Percentiles rank a stretch among this genome's conserved stretches.
These are phyloP conservation scores for Leptinotarsa haldemani DNA, from an alignment of 2,888 invertebrate genomes.

Conservation along the genomic window DNA sequence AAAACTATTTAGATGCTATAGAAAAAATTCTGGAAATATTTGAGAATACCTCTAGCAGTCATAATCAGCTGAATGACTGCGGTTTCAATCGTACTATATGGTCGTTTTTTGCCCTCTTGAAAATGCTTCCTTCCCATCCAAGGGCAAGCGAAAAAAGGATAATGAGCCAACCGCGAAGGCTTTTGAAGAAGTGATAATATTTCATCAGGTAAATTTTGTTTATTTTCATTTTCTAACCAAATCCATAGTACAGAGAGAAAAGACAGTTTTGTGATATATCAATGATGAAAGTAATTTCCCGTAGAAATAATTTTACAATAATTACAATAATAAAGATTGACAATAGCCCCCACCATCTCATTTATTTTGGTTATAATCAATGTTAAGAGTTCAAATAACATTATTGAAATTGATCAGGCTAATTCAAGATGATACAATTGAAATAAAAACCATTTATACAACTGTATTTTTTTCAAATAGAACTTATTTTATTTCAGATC, in stretches of 20 bases:
- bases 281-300: no score
- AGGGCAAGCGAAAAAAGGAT: slow-evolving; percentile 10
- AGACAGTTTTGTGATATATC: no score
- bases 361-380: background rate
- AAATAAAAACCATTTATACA: background rate
- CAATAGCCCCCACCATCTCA: background rate
- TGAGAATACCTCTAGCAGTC: background rate
- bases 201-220: background rate
- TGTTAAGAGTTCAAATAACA: background rate
- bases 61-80: background rate
- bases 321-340: background rate
- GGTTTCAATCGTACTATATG: background rate
- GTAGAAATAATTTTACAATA: no score
- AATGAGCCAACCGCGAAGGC: background rate
- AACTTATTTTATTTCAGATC: background rate
- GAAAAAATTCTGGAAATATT: no score
- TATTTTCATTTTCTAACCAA: no score
- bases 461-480: no score
- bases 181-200: background rate
- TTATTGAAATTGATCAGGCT: background rate
- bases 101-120: background rate
- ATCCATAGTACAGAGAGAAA: no score
- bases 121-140: background rate
- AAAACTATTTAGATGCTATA: no score
- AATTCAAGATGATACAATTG: background rate